Percentiles rank a stretch among this genome's conserved stretches.
These are phyloP conservation scores for Platycheirus albimanus DNA, from an alignment of 2,888 invertebrate species.

Conservation along the genomic window DNA sequence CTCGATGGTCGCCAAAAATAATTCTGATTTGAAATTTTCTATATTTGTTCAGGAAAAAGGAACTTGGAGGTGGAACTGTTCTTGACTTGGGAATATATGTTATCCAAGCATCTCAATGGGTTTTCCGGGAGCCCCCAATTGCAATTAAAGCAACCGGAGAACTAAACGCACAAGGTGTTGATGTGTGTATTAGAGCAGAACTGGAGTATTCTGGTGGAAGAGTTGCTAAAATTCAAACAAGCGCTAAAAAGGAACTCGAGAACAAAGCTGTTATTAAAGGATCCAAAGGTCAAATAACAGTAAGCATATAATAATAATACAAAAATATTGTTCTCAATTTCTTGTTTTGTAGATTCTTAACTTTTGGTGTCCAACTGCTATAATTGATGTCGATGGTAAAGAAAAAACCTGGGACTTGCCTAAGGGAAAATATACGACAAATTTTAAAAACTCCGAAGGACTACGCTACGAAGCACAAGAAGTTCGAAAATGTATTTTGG, in stretches of 20 bases:
- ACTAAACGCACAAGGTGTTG: constrained; percentile 87
- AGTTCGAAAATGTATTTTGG: constrained; percentile 87
- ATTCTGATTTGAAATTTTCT: not conserved
- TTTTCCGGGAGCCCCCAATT: constrained; percentile 88
- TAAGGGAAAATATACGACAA: constrained; percentile 84
- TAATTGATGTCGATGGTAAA: constrained; percentile 86
- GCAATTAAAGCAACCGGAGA: constrained; percentile 88
- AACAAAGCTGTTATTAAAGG: constrained; percentile 81
- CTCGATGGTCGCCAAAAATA: no score
- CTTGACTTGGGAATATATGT: constrained; percentile 91
- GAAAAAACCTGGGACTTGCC: constrained; percentile 87
- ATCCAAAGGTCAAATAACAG: constrained; percentile 81
- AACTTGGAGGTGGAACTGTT: constrained; percentile 90
- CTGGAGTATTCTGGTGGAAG: constrained; percentile 79
- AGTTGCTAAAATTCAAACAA: constrained; percentile 78
- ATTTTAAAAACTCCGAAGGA: constrained; percentile 89
- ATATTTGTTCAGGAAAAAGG: constrained; percentile 85
- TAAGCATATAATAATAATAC: constrained; percentile 69
- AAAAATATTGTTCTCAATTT: not conserved
- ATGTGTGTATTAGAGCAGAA: constrained; percentile 83
- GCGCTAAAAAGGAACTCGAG: constrained; percentile 76
- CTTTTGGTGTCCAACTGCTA: constrained; percentile 90
- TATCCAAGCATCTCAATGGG: constrained; percentile 88
- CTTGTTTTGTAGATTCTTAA: constrained; percentile 82
- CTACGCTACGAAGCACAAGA: constrained; percentile 91